phyloP scores from a whole-genome alignment of 92 coral and sea anemone species.

The Pocillopora meandrina region DNA sequence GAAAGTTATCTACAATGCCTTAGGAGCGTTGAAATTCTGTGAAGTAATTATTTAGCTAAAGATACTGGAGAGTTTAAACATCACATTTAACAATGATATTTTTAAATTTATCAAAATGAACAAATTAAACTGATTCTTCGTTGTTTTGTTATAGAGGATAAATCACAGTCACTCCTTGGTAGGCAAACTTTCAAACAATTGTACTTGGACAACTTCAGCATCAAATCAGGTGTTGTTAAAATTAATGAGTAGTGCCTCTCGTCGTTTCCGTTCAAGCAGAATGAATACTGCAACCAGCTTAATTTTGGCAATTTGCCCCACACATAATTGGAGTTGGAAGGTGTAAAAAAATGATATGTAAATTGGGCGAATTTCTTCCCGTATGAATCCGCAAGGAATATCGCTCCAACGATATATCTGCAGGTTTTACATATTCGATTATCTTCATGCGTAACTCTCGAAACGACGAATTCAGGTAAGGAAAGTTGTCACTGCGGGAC shows the following conservation, averaged over 20 bases:
- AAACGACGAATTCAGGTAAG: conserved; percentile 7
- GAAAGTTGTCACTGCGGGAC: neutral
- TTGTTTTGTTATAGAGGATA: neutral
- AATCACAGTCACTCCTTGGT: neutral
- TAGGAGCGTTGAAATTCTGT: too few species aligned
- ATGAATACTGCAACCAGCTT: conserved; percentile 43
- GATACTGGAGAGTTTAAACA: conserved; percentile 3
- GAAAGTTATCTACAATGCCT: neutral
- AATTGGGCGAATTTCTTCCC: neutral
- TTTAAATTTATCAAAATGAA: neutral
- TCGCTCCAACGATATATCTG: neutral
- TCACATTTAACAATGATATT: neutral
- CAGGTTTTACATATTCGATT: neutral
- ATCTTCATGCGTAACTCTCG: neutral
- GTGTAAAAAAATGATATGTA: conserved; percentile 16
- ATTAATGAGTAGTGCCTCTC: conserved; percentile 13
- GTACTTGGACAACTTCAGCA: neutral
- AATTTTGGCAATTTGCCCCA: conserved; percentile 1
- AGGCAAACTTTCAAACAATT: neutral
- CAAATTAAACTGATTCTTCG: neutral
- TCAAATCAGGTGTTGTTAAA: conserved; percentile 7
- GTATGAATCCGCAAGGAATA: neutral
- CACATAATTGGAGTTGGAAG: neutral
- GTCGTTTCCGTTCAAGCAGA: neutral
- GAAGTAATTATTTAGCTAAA: conserved; percentile 9